These are phyloP conservation scores for Zophobas morio DNA, from an alignment of 1,140 invertebrate genomes.

Conservation along the genomic window DNA sequence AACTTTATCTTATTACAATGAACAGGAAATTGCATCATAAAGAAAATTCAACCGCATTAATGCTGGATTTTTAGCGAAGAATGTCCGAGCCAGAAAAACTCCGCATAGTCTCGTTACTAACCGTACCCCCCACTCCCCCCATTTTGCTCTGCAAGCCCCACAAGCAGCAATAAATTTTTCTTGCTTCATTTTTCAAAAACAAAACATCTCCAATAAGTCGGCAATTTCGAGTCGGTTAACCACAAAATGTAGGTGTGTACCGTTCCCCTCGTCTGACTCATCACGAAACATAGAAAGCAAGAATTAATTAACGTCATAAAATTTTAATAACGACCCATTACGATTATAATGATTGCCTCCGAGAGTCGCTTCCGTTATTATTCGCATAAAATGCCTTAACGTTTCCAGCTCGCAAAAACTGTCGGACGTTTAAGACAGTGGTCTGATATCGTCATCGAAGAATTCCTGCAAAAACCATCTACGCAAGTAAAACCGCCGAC, in stretches of 20 bases:
- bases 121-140: no score
- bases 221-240: not conserved
- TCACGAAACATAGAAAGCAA: constrained; percentile 8
- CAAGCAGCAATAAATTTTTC: no score
- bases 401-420: constrained; percentile 2
- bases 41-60: no score
- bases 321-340: constrained; percentile 30
- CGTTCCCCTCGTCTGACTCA: constrained; percentile 10
- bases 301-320: constrained; percentile 31
- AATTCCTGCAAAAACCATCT: not conserved
- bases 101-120: no score
- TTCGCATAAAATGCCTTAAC: not conserved
- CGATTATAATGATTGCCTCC: constrained; percentile 7
- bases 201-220: not conserved
- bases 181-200: not conserved
- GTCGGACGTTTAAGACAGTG: not conserved
- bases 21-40: no score
- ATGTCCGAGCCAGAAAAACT: no score
- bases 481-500: constrained; percentile 1
- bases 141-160: no score
- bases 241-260: constrained; percentile 11
- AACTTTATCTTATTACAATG: no score
- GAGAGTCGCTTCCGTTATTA: constrained; percentile 27
- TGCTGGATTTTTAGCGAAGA: no score
- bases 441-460: not conserved